These are phyloP conservation scores for Dugesia japonica DNA, from an alignment of 2,888 invertebrate species.

Conservation along the genomic window DNA sequence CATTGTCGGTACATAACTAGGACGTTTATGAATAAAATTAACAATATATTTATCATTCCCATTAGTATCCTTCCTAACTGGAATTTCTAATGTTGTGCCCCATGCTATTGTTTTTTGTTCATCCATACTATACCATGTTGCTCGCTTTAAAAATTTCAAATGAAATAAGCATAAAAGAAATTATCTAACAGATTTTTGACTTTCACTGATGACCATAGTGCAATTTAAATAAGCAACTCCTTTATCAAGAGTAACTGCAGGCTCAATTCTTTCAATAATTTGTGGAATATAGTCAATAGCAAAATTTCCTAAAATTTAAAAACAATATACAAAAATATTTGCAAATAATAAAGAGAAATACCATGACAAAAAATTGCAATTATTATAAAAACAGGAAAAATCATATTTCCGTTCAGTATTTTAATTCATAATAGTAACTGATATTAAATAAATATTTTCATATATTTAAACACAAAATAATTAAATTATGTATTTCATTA, in stretches of 20 bases:
- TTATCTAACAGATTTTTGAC: not conserved
- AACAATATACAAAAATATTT: not conserved
- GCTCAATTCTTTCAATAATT: conserved; percentile 24
- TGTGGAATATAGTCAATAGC: conserved; percentile 22
- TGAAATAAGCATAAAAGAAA: not conserved
- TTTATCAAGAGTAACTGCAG: conserved; percentile 23
- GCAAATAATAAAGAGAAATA: not conserved
- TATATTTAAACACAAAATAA: not conserved
- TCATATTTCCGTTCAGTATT: not conserved
- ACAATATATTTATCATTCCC: conserved; percentile 20
- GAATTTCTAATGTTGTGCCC: not conserved
- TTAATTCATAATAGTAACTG: not conserved
- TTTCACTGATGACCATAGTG: conserved; percentile 27
- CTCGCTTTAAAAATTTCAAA: not conserved
- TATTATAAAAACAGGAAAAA: not conserved
- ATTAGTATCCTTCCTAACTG: not conserved
- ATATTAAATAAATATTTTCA: not conserved
- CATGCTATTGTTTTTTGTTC: conserved; percentile 17
- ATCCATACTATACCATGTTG: conserved; percentile 16
- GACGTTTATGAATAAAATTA: conserved; percentile 3
- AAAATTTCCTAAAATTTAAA: not conserved
- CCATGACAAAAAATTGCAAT: not conserved
- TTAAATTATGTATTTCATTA: too few species aligned
- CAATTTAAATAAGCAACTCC: conserved; percentile 30
- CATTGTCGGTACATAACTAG: conserved; percentile 10